Conservation (phyloP, 2,797 vertebrate species). For the Prionace glauca region DNA sequence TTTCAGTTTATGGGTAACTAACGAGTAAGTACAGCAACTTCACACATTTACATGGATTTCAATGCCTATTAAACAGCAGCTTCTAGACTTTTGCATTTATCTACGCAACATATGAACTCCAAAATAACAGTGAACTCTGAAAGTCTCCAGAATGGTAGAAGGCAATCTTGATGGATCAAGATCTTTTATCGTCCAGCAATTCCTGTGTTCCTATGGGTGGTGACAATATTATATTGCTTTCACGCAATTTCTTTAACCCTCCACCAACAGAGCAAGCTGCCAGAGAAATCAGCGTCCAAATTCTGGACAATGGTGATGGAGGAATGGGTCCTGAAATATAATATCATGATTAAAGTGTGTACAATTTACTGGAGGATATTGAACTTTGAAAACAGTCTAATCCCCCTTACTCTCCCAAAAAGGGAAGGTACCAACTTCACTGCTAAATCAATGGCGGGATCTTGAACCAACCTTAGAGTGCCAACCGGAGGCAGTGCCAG, state of each 20-base stretch:
- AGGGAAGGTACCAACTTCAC: background rate
- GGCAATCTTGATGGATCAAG: background rate
- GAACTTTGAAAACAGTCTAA: background rate
- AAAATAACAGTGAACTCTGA: background rate
- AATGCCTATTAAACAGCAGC: background rate
- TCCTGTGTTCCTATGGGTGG: background rate
- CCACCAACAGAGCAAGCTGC: background rate
- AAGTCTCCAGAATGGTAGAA: background rate
- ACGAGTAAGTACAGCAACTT: background rate
- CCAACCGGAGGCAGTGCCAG: too few relatives aligned
- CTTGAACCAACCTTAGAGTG: too few relatives aligned
- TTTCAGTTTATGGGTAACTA: background rate
- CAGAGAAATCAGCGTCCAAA: background rate
- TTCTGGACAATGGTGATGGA: background rate
- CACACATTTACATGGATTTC: background rate
- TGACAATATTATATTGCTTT: background rate
- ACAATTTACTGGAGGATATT: background rate
- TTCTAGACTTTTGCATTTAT: background rate
- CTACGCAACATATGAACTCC: too few relatives aligned
- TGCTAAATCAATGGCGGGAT: background rate
- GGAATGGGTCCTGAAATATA: background rate
- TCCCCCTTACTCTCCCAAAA: background rate
- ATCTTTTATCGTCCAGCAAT: background rate
- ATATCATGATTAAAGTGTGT: background rate
- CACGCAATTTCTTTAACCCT: background rate